phyloP scores from a whole-genome alignment of 1,140 invertebrate species.

The Solen grandis region DNA sequence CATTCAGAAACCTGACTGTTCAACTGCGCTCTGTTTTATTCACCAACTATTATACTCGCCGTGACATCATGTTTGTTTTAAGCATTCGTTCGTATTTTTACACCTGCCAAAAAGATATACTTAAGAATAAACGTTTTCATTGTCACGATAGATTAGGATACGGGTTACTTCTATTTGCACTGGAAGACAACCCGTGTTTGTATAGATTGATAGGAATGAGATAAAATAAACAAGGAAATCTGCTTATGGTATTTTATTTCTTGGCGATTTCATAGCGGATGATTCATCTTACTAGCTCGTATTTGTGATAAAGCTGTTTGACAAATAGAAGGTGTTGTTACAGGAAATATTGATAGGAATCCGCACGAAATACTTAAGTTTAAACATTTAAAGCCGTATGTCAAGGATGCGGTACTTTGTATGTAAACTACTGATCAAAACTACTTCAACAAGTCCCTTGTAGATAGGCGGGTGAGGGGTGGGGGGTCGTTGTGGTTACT shows the following conservation, averaged over 20 bases:
- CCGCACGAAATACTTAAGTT: too few species aligned
- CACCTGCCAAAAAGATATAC: conserved; percentile 45
- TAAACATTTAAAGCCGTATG: too few species aligned
- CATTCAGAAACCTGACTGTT: too few species aligned
- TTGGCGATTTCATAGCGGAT: conserved; percentile 6
- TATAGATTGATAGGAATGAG: conserved; percentile 22
- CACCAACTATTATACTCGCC: background rate
- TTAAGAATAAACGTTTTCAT: conserved; percentile 38
- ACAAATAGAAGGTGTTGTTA: too few species aligned
- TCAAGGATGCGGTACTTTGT: too few species aligned
- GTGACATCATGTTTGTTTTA: conserved; percentile 32
- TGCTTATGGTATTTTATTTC: conserved; percentile 38
- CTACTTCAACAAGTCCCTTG: too few species aligned
- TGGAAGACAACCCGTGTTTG: conserved; percentile 22
- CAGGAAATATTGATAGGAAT: too few species aligned
- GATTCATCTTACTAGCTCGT: conserved; percentile 4
- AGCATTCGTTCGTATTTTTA: conserved; percentile 38
- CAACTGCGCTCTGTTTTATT: too few species aligned
- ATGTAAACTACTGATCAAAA: too few species aligned
- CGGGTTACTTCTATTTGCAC: conserved; percentile 26
- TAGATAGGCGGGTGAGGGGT: too few species aligned
- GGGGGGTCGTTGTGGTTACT: too few species aligned
- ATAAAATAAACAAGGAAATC: conserved; percentile 35
- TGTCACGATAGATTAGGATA: conserved; percentile 21
- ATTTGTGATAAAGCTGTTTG: too few species aligned